Evolutionary conservation across 2,797 vertebrate genomes (phyloP).

Genomic region (Artibeus jamaicensis): DNA sequence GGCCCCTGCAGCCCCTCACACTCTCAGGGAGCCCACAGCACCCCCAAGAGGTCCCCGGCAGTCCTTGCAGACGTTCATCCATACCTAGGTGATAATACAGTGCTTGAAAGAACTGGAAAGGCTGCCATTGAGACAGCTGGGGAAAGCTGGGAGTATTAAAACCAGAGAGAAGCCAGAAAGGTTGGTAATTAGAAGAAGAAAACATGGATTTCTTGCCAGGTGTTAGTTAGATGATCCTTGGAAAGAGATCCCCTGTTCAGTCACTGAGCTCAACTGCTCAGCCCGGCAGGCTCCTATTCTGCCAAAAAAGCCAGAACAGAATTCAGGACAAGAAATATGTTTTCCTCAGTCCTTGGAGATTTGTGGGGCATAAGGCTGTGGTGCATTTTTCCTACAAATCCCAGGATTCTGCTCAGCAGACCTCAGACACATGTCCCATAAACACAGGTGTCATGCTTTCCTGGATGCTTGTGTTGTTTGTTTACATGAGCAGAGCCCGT

Average conservation of each 20-base stretch:
- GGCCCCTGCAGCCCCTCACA: neutral
- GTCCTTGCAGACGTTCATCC: neutral
- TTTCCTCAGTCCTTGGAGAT: neutral
- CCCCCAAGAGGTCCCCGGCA: neutral
- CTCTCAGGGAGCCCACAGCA: fast-evolving
- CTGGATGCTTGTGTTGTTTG: neutral
- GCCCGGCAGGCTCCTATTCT: neutral
- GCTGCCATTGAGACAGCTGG: neutral
- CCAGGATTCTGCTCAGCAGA: neutral
- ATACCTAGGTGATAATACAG: neutral
- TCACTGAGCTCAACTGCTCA: neutral
- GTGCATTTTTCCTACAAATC: neutral
- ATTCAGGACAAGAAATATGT: neutral
- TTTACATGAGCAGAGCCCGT: neutral
- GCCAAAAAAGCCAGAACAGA: neutral
- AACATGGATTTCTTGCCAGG: neutral
- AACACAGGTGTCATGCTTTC: slow-evolving; percentile 18
- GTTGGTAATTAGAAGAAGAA: neutral
- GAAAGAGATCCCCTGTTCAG: neutral
- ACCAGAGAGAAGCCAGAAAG: neutral
- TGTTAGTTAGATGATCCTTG: neutral
- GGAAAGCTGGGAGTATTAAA: neutral
- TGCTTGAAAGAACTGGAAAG: neutral
- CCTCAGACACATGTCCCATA: neutral
- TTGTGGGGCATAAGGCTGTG: neutral